Conservation (phyloP, 2,888 invertebrate species). For the Acholoe squamosa region DNA sequence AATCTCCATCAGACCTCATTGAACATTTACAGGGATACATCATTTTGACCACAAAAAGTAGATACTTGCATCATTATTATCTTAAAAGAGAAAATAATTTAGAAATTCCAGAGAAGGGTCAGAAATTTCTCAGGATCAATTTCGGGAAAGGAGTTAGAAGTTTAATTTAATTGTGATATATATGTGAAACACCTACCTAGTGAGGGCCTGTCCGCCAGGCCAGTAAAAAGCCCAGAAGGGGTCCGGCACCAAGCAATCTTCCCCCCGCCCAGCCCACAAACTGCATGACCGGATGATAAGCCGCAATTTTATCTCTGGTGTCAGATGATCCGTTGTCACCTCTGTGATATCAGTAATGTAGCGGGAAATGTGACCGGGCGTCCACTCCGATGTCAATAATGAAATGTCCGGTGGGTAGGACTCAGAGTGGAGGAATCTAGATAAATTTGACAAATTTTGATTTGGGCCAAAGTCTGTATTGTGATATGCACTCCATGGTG, state of each 20-base stretch:
- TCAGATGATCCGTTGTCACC: conserved; percentile 84
- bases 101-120: no score
- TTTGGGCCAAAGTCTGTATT: no score
- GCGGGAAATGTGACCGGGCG: not conserved
- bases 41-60: no score
- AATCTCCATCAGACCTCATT: no score
- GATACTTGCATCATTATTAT: no score
- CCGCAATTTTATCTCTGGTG: conserved; percentile 87
- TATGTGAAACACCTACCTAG: conserved; percentile 85
- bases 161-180: not conserved
- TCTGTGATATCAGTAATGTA: conserved; percentile 71
- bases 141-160: no score
- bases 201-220: conserved; percentile 90
- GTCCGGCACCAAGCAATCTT: conserved; percentile 85
- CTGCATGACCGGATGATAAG: conserved; percentile 87
- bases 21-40: no score
- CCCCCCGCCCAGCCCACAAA: conserved; percentile 85
- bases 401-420: not conserved
- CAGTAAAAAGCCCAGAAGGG: conserved; percentile 92
- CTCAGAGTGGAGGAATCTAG: no score
- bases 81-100: no score
- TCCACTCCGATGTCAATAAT: not conserved
- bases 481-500: no score
- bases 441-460: no score
- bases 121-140: no score